phyloP scores from a whole-genome alignment of 2,113 vertebrate genomes.

The Percopsis transmontana region DNA sequence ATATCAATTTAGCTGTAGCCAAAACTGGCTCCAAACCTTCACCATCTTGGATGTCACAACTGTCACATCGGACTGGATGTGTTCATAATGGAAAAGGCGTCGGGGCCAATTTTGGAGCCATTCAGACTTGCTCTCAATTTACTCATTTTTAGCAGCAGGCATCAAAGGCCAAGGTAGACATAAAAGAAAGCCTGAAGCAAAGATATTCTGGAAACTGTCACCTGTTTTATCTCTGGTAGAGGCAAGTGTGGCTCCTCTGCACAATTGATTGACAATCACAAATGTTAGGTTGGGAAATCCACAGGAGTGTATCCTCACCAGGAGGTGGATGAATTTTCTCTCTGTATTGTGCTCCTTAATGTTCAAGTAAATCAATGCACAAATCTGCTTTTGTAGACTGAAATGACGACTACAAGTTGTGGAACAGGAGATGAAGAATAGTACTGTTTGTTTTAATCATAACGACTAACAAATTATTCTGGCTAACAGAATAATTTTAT shows the following conservation, averaged over 20 bases:
- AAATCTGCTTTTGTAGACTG: not conserved
- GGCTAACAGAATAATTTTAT: not conserved
- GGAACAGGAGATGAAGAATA: not conserved
- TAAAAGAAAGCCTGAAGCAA: constrained; percentile 49
- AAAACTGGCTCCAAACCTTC: too few species aligned
- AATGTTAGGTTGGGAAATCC: too few species aligned
- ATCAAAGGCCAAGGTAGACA: constrained; percentile 61
- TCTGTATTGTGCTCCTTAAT: not conserved
- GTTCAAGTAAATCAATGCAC: not conserved
- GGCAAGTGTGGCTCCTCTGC: not conserved
- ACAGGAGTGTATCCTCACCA: not conserved
- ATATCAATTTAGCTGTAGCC: too few species aligned
- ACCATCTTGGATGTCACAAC: too few species aligned
- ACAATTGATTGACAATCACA: too few species aligned
- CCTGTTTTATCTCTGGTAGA: constrained; percentile 14
- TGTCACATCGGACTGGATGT: too few species aligned
- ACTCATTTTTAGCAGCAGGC: constrained; percentile 32
- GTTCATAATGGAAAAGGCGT: not conserved
- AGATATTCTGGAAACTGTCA: constrained; percentile 38
- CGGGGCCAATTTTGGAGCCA: not conserved
- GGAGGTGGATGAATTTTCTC: not conserved
- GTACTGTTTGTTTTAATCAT: not conserved
- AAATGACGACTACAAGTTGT: not conserved
- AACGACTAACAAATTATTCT: not conserved
- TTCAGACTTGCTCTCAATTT: constrained; percentile 14